Evolutionary conservation across 2,888 invertebrate genomes (phyloP), one percentile per base, ranked within the genome.

Genomic region (Spodoptera littoralis): DNA sequence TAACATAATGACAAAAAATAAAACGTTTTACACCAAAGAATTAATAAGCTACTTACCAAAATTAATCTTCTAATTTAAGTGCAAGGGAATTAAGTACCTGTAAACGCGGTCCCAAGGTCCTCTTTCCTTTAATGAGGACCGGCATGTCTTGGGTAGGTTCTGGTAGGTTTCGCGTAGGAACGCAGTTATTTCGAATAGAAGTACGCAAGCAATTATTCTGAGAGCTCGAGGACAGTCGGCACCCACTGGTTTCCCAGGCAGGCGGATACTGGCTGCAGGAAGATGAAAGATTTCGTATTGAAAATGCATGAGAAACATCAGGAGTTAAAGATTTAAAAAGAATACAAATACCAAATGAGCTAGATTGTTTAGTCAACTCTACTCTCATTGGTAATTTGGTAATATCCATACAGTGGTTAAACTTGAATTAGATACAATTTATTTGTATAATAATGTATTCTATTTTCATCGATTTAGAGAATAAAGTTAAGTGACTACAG

Each of bases 161-260:
- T 98, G 98, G 90, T 99, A 99, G 0, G 99, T 98, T 92, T 99
- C 99, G 13, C 99, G 95, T 57, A 99, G 95, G 90, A 99, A 99
- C 0, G 99, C 96, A 0, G 99, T 99, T 62, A 99, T 98, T 95
- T 99, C 99, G 84, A 98, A 96, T n/a, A 99, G 95, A 22, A 99
- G 95, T 60, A 98, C 97, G 87, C 99, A 99, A 2, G 99, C 99
- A 50, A 99, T 96, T 77, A 99, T 95, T 84, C 99, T 97, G 54
- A 99, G 94, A 0, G 98, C 97, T 79, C 98, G 96, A 0, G 98
- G 98, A 88, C 99, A 99, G 70, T 97, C 97, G 0, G 97, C 96
- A 47, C 98, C 98, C 63, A 95, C 92, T 0, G 96, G 95, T 69
- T 92, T 93, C 49, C 95, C 94, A 27, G 96, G 95, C 4, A 95